Percentiles rank a stretch among this genome's conserved stretches.
Conservation (phyloP, 2,797 vertebrate genomes). For the Myripristis murdjan region DNA sequence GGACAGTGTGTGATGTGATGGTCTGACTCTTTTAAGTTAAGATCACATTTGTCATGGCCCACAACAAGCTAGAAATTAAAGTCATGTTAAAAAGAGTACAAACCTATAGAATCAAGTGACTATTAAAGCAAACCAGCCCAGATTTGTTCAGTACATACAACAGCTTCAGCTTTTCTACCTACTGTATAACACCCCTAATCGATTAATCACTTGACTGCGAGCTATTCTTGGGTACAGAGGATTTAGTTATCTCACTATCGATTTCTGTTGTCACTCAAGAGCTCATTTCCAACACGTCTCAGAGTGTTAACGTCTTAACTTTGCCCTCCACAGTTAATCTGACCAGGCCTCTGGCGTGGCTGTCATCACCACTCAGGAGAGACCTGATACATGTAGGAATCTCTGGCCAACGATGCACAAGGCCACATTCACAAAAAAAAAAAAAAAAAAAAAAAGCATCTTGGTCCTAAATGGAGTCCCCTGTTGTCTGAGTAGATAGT, state of each 20-base stretch:
- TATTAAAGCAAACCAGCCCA: conserved; percentile 34
- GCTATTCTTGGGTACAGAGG: conserved; percentile 28
- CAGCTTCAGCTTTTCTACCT: conserved; percentile 15
- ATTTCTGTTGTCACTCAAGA: conserved; percentile 56
- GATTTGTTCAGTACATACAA: background rate
- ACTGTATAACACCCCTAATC: conserved; percentile 34
- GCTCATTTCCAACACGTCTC: conserved; percentile 29
- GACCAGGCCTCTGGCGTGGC: background rate
- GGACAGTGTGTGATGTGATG: conserved; percentile 14
- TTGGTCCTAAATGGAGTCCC: background rate
- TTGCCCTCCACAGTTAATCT: conserved; percentile 17
- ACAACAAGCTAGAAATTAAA: conserved; percentile 9
- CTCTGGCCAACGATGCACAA: background rate
- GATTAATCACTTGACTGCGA: conserved; percentile 46
- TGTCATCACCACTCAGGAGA: background rate
- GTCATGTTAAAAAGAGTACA: background rate
- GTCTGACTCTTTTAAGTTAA: background rate
- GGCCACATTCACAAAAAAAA: conserved; percentile 16
- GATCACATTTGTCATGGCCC: conserved; percentile 30
- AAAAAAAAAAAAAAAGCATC: conserved; percentile 34
- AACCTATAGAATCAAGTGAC: conserved; percentile 7
- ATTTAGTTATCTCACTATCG: conserved; percentile 62
- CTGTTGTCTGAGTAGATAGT: background rate
- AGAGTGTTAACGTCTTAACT: conserved; percentile 22
- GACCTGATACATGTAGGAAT: background rate